Base-by-base conservation (phyloP, 2,888 invertebrate genomes). In the Spodoptera picta region DNA sequence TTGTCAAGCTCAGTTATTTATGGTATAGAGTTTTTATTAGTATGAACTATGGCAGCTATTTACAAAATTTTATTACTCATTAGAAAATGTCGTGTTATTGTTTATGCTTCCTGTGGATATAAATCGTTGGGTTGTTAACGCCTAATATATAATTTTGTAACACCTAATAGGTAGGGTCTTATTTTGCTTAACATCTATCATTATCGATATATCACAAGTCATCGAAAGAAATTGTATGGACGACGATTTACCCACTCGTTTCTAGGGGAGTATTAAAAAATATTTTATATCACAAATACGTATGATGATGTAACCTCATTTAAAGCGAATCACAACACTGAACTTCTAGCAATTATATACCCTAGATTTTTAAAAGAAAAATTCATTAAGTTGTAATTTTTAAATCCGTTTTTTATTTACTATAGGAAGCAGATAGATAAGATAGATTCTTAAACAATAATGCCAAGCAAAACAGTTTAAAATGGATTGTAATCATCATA, bases 1-100 rank as follows among this genome's bases (percentile, higher is more conserved):
- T 93, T 94, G 93, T 94, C 93, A 92, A 87, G 89, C 87, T 86
- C 80, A 82, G 82, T 90, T 87, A 93, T 92, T 93, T 93, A 93
- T 90, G 85, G 80, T 70, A 77, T 67, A 71, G 76, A 76, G 74
- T 83, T 87, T 86, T 90, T 87, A 85, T 85, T 80, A 80, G 81
- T 83, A 89, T 88, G 89, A 88, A 82, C 84, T 87, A 88, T 87
- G 85, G 77, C 68, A 61, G 82, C 82, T 87, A 91, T 90, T 89
- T 90, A 87, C 76, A 79, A 77, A 75, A 80, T 87, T 90, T 91
- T 90, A 92, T 87, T 88, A 87, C 77, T 83, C 80, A 84, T 83
- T 80, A 85, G 80, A 89, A 86, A 81, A 74, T 76, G 75, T 81
- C 79, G 60, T 77, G 77, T 81, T 82, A 81, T 84, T 87, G 85